Evolutionary conservation across 2,797 vertebrate genomes (phyloP).

Genomic region (Numenius phaeopus): DNA sequence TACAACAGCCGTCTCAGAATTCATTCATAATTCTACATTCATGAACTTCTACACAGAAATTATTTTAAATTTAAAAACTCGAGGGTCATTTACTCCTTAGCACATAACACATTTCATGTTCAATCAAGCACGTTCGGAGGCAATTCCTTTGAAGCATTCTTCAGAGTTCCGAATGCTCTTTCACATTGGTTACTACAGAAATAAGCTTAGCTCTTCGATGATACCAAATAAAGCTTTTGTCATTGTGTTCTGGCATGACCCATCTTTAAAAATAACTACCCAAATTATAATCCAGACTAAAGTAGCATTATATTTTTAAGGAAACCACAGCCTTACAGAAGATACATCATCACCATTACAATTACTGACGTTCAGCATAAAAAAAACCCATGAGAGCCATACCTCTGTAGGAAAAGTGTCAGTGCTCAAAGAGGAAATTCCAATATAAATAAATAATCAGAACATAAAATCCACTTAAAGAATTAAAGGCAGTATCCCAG

Average conservation of each 20-base stretch:
- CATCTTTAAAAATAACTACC: neutral
- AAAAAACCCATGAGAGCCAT: neutral
- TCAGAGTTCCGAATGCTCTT: neutral
- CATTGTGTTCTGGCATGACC: neutral
- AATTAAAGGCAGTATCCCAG: neutral
- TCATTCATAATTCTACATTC: neutral
- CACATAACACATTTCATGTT: neutral
- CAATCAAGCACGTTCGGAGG: accelerated
- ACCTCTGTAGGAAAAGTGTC: conserved; percentile 57
- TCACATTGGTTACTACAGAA: neutral
- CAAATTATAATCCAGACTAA: neutral
- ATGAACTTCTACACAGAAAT: neutral
- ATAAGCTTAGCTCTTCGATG: neutral
- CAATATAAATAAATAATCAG: conserved; percentile 54
- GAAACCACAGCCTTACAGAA: neutral
- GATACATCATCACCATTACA: neutral
- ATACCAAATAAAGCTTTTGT: neutral
- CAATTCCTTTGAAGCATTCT: neutral
- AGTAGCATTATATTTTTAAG: neutral
- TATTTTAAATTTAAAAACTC: neutral
- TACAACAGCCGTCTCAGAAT: neutral
- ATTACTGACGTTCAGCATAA: neutral
- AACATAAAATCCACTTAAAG: neutral
- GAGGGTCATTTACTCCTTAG: neutral
- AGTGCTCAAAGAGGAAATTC: conserved; percentile 50